Conservation (phyloP, 2,797 vertebrate species). For the Phaenicophaeus curvirostris region DNA sequence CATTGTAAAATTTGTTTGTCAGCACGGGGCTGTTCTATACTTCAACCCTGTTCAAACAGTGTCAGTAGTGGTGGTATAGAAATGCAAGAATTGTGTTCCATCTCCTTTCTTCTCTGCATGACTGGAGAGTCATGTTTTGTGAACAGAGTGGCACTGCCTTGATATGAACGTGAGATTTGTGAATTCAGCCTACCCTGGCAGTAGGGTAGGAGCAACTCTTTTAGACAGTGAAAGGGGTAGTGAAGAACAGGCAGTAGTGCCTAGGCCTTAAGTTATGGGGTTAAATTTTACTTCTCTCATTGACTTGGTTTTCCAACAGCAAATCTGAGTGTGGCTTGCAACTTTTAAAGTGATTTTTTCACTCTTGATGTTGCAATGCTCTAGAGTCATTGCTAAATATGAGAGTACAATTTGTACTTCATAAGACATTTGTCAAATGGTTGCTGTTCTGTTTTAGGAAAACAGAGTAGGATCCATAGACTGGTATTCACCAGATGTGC, state of each 20-base stretch:
- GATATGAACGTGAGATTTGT: rapidly evolving
- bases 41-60: background rate
- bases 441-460: background rate
- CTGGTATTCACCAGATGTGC: background rate
- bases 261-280: background rate
- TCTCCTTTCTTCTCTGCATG: background rate
- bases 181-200: background rate
- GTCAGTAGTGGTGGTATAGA: background rate
- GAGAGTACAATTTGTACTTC: background rate
- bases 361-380: background rate
- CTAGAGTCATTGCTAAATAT: background rate
- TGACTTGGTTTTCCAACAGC: background rate
- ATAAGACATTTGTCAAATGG: background rate
- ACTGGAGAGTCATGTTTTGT: background rate
- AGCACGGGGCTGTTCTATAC: background rate
- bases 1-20: background rate
- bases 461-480: background rate
- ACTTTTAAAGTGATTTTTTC: background rate
- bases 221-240: background rate
- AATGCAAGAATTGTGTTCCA: background rate
- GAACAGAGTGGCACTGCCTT: background rate
- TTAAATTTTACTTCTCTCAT: background rate
- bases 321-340: background rate
- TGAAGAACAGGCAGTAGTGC: background rate
- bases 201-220: background rate